Percentiles rank a stretch among this genome's conserved stretches.
Conservation (phyloP, 2,888 invertebrate species). For the Tillus elongatus region DNA sequence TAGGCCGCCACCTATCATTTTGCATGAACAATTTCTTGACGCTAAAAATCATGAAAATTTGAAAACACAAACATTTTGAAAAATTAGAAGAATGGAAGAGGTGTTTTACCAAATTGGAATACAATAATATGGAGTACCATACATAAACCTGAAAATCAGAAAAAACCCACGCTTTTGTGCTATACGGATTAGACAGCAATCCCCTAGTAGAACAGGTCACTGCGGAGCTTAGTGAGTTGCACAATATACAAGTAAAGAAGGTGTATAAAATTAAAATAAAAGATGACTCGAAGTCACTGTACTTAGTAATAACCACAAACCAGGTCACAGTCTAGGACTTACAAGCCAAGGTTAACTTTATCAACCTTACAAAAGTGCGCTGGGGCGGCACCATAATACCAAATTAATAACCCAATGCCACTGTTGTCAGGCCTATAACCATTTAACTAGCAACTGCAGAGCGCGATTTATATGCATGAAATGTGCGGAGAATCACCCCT, state of each 20-base stretch:
- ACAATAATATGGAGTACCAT: too few species aligned
- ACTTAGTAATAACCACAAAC: constrained; percentile 4
- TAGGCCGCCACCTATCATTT: too few species aligned
- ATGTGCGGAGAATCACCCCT: constrained; percentile 24
- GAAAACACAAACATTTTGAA: too few species aligned
- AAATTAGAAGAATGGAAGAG: too few species aligned
- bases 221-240: not conserved
- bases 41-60: too few species aligned
- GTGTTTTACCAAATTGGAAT: too few species aligned
- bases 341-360: not conserved
- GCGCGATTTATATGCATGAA: constrained; percentile 23
- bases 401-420: constrained; percentile 25
- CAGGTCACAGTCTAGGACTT: not conserved
- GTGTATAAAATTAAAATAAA: too few species aligned
- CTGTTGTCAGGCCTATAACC: constrained; percentile 28
- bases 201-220: not conserved
- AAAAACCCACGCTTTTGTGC: constrained; percentile 10
- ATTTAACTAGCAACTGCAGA: constrained; percentile 25
- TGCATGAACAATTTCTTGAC: too few species aligned
- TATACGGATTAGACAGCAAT: constrained; percentile 4
- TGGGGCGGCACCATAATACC: constrained; percentile 23
- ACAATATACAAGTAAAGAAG: constrained; percentile 4
- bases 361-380: constrained; percentile 9
- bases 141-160: too few species aligned
- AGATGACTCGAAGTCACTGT: too few species aligned